Base-by-base conservation (phyloP, 2,113 vertebrate species). In the Indicator indicator region DNA sequence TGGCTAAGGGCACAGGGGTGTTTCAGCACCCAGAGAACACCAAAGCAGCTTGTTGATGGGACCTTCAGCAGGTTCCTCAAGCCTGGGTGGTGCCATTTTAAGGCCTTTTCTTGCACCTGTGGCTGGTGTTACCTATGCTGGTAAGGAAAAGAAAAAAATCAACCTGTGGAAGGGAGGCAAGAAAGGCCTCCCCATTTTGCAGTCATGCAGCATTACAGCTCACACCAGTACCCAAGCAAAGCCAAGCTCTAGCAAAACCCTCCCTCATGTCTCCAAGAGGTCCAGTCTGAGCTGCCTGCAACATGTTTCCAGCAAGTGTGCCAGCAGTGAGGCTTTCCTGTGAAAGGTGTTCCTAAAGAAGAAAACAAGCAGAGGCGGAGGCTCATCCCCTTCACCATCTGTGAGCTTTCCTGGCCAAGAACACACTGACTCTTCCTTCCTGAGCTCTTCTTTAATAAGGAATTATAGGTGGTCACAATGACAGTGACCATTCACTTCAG, bases 331-430 rank as follows among this genome's bases (percentile, higher is more conserved):
- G 63, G 48, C 46, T 75, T 79, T 86, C 54, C 68, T 75, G 26
- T 5, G 6, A 54, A 91, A 87, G 52, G 82, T 73, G 52, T 74
- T 81, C 74, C 82, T 60, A 69, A 86, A 86, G 75, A 5, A 10
- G 68, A 89, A 81, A 52, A 26, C 50, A 32, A 69, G 48, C 82
- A 33, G 64, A 68, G 55, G 72, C 65, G 44, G 55, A 52, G 88
- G 64, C 68, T 90, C 55, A 94, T 75, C 50, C 54, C 63, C 64
- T 90, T 76, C 50, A 62, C 50, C 44, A 88, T 73, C 80, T 86
- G 76, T 77, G 92, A 92, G 87, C 26, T 12, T 60, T 83, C 83
- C 83, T 48, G 56, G 80, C 80, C 80, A 90, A 69, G 69, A 86
- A 86, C 2, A 8, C 15, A 48, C 44, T 38, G 60, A 70, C 52